Conservation (phyloP, 1,140 invertebrate genomes). For the Spodoptera litura region DNA sequence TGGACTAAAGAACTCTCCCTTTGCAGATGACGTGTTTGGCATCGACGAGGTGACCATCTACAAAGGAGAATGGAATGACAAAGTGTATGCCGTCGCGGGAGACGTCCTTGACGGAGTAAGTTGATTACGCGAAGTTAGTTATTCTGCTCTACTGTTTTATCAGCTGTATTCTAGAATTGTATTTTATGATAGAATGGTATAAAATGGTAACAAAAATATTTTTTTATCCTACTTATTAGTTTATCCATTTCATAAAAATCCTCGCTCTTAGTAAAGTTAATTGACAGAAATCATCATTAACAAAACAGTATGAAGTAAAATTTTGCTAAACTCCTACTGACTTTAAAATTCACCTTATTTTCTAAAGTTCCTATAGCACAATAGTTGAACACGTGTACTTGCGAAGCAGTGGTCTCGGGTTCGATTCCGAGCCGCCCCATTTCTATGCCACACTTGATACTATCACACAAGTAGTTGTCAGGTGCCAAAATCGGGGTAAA, state of each 20-base stretch:
- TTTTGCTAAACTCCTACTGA: too few species aligned
- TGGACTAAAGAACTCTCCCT: not conserved
- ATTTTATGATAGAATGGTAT: too few species aligned
- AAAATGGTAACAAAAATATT: too few species aligned
- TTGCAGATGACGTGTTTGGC: slow-evolving; percentile 92
- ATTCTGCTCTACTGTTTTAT: too few species aligned
- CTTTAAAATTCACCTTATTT: not conserved
- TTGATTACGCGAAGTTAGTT: slow-evolving; percentile 46
- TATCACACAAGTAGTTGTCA: slow-evolving; percentile 70
- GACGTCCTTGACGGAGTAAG: slow-evolving; percentile 96
- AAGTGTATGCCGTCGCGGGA: slow-evolving; percentile 94
- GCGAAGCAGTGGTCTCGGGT: slow-evolving; percentile 53
- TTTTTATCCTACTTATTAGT: too few species aligned
- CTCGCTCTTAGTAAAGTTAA: too few species aligned
- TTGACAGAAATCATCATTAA: too few species aligned
- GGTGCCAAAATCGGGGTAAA: slow-evolving; percentile 82
- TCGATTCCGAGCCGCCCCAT: slow-evolving; percentile 73
- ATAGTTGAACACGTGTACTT: slow-evolving; percentile 1
- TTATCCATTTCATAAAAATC: too few species aligned
- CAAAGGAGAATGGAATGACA: slow-evolving; percentile 93
- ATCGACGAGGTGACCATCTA: slow-evolving; percentile 95
- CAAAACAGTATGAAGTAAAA: too few species aligned
- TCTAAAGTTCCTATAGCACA: slow-evolving; percentile 40
- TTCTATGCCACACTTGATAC: slow-evolving; percentile 81
- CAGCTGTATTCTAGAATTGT: too few species aligned